A percentile compares a stretch with the other conserved stretches of the same genome.
Conservation (phyloP, 2,888 invertebrate genomes). For the Blera fallax region DNA sequence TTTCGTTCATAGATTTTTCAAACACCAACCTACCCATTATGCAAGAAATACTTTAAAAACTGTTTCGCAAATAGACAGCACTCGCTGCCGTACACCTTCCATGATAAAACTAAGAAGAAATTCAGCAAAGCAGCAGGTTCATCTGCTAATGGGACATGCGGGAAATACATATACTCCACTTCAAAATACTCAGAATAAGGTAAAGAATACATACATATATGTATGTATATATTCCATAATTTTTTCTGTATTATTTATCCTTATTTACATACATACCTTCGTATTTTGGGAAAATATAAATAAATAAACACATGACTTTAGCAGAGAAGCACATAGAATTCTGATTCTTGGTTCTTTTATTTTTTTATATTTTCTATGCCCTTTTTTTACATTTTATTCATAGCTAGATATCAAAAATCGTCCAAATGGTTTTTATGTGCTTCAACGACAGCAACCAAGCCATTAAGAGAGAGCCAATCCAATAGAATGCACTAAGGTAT, state of each 20-base stretch:
- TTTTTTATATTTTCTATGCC: background rate
- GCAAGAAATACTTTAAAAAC: background rate
- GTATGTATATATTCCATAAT: background rate
- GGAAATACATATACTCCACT: background rate
- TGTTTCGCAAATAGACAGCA: background rate
- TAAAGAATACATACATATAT: background rate
- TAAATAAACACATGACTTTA: background rate
- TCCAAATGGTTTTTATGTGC: background rate
- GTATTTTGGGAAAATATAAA: background rate
- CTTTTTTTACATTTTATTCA: background rate
- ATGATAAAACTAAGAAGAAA: background rate
- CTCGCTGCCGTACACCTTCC: background rate
- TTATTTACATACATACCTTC: background rate
- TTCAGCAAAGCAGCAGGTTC: background rate
- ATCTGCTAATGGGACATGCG: constrained; percentile 2
- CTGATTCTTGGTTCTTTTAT: background rate
- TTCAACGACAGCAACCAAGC: background rate
- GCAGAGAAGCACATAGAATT: background rate
- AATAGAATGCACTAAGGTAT: background rate
- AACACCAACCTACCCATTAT: background rate
- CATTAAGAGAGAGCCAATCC: background rate
- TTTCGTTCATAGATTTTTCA: background rate
- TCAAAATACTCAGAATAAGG: background rate
- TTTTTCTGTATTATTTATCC: background rate
- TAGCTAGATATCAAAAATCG: background rate